Evolutionary conservation across 2,113 vertebrate species (phyloP).

Genomic region (Beaufortia kweichowensis): DNA sequence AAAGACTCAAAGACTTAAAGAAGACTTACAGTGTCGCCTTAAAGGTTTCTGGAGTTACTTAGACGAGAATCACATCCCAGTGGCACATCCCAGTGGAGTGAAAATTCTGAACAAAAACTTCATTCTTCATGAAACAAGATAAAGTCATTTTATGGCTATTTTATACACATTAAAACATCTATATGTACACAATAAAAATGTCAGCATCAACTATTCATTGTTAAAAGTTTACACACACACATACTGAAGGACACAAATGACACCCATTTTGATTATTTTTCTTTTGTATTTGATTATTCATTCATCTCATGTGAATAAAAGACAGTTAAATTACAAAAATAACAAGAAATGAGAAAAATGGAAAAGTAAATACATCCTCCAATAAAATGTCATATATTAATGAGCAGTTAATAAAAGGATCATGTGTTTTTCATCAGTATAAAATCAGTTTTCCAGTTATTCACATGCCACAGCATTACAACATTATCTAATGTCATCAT

Average conservation of each 20-base stretch:
- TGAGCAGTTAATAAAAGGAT: not conserved
- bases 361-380: not conserved
- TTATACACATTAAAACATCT: not conserved
- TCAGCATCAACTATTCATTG: too few relatives aligned
- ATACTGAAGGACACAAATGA: not conserved
- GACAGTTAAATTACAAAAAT: not conserved
- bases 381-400: not conserved
- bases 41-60: too few relatives aligned
- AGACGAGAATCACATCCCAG: too few relatives aligned
- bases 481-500: not conserved
- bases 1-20: too few relatives aligned
- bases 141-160: too few relatives aligned
- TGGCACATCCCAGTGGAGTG: too few relatives aligned
- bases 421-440: not conserved
- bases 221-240: too few relatives aligned
- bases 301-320: not conserved
- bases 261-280: not conserved
- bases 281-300: not conserved
- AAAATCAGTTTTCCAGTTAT: not conserved
- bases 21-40: too few relatives aligned
- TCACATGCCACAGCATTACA: not conserved
- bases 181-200: too few relatives aligned
- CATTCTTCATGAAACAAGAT: too few relatives aligned
- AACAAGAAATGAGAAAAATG: not conserved
- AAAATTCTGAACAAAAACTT: too few relatives aligned